Evolutionary conservation across 2,888 invertebrate species (phyloP).

Genomic region (Hemistola chrysoprasaria): DNA sequence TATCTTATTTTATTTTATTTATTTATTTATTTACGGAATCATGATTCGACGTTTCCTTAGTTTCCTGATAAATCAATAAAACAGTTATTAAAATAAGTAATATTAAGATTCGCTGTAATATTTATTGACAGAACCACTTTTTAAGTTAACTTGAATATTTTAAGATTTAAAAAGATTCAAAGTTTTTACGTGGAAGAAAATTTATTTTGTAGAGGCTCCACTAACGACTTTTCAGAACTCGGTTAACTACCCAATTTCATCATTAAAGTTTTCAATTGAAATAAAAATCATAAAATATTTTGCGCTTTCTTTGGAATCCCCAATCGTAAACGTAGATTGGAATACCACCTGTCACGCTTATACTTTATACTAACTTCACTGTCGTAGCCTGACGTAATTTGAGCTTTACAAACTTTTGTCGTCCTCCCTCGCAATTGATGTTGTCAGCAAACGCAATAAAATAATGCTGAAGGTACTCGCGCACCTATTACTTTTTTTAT

Average conservation of each 20-base stretch:
- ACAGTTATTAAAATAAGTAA: no score
- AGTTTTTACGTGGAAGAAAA: conserved; percentile 22
- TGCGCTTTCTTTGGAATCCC: conserved; percentile 34
- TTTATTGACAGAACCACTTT: no score
- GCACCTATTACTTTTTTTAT: conserved; percentile 39
- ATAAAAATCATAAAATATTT: conserved; percentile 41
- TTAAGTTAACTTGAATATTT: no score
- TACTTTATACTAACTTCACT: conserved; percentile 34
- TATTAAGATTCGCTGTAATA: no score
- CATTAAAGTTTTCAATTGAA: conserved; percentile 33
- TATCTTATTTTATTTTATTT: no score
- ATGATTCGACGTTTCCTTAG: no score
- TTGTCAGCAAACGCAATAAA: conserved; percentile 39
- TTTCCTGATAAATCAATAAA: no score
- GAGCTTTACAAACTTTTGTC: conserved; percentile 26
- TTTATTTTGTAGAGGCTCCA: conserved; percentile 25
- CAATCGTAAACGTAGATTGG: conserved; percentile 50
- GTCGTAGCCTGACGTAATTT: conserved; percentile 32
- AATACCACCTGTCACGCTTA: conserved; percentile 45
- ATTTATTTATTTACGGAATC: no score
- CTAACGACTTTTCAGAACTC: conserved; percentile 32
- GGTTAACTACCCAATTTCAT: conserved; percentile 31
- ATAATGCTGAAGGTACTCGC: conserved; percentile 39
- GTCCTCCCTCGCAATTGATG: conserved; percentile 35
- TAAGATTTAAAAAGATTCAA: conserved; percentile 23